Evolutionary conservation across 2,888 invertebrate genomes (phyloP), one percentile per base, ranked within the genome.

Genomic region (Drosophila eohydei): DNA sequence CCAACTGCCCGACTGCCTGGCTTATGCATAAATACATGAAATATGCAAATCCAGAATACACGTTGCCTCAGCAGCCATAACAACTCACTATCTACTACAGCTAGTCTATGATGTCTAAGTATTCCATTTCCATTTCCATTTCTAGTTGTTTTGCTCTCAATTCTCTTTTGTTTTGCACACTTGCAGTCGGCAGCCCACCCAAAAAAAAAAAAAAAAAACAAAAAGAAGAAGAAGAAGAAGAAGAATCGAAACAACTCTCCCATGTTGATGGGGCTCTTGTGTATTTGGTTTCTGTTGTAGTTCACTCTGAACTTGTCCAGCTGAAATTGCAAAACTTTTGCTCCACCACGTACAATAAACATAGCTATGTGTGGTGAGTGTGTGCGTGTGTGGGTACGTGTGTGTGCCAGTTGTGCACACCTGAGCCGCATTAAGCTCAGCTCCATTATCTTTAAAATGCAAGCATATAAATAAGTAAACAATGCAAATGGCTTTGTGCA

Each of bases 21-120:
- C 60, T 84, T 72, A 62, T 85, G 71, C 88, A 82, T 85, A 73
- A 61, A 79, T 73, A 78, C 52, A 81, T 80, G 64, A 74, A 80
- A 74, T 89, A 89, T 89, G 80, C 74, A 89, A 88, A 89, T 89
- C 55, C 56, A 41, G 26, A 36, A 46, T 55, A 71, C 51, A 59
- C 48, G 41, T 58, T 58, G 57, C 26, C 36, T 36, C 40, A 26
- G 26, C 51, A 54, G 32, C 51, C 48, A 51, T 50, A 69, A 60
- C 30, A 55, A 36, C 30, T 61, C 57, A 41, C 46, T 41, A 48
- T 41, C 40, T 68, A 14, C 41, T 38, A 43, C 14, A 21, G 57
- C 38, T 41, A 48, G 48, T 66, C 55, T 66, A 44, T 74, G 36
- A 50, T 76, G 46, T 52, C 65, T 34, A 54, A 54, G 32, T 56